Conservation (phyloP, 2,113 vertebrate species). For the Dryoscopus gambensis region DNA sequence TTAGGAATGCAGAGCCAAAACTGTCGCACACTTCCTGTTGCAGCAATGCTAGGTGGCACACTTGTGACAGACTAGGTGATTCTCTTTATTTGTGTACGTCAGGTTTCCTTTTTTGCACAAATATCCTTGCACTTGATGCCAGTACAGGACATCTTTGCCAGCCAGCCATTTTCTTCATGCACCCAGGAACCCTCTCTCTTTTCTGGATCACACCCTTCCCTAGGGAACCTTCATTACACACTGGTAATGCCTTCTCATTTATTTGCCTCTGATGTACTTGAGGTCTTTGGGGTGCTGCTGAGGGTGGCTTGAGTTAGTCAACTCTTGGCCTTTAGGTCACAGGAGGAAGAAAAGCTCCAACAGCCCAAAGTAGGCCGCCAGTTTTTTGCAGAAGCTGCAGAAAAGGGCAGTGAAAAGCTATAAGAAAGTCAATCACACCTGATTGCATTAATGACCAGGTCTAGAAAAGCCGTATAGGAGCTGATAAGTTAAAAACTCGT, state of each 20-base stretch:
- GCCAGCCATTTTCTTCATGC: neutral
- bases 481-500: neutral
- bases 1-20: neutral
- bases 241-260: neutral
- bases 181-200: neutral
- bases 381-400: neutral
- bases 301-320: neutral
- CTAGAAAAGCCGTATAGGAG: neutral
- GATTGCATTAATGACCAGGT: neutral
- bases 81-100: neutral
- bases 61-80: neutral
- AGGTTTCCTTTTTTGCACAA: neutral
- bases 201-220: neutral
- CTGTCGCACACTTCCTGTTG: neutral
- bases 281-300: neutral
- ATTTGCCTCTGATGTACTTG: neutral
- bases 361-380: neutral
- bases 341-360: neutral
- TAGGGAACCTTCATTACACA: neutral
- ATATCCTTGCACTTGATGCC: neutral
- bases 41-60: neutral
- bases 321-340: neutral
- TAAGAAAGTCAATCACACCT: neutral
- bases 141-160: neutral
- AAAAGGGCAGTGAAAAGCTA: neutral